Evolutionary conservation across 2,888 invertebrate species (phyloP).

Genomic region (Piscicola geometra): DNA sequence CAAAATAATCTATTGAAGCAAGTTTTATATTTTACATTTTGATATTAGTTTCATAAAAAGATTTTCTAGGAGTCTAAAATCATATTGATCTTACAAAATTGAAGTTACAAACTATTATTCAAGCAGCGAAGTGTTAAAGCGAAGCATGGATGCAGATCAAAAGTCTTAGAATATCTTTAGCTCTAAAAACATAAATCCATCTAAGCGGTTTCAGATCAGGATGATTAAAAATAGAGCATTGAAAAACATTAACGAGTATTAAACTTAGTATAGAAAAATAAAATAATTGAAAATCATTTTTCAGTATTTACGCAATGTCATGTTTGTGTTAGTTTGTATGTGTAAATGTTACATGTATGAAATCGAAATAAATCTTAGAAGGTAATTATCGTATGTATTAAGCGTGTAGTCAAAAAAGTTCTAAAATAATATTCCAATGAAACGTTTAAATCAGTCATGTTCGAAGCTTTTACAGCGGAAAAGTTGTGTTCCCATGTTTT

Average conservation of each 20-base stretch:
- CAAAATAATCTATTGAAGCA: background rate
- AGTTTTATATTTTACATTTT: background rate
- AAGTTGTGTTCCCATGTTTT: background rate
- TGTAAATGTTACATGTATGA: background rate
- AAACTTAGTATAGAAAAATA: no score
- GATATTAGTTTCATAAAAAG: background rate
- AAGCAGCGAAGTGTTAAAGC: conserved; percentile 13
- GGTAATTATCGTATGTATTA: background rate
- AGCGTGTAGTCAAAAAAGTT: background rate
- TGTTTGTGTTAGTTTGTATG: background rate
- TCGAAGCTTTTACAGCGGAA: conserved; percentile 14
- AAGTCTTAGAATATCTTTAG: background rate
- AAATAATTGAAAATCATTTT: background rate
- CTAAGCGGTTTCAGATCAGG: background rate
- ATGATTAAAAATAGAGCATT: background rate
- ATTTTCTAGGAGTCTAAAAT: background rate
- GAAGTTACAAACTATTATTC: background rate
- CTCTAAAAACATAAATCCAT: background rate
- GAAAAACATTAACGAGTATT: no score
- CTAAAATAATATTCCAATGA: background rate
- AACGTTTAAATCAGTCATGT: background rate
- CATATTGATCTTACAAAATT: background rate
- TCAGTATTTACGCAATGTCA: background rate
- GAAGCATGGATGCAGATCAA: background rate
- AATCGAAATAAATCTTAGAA: background rate